phyloP scores from a whole-genome alignment of 1,140 invertebrate genomes.

The Dendrolimus kikuchii region DNA sequence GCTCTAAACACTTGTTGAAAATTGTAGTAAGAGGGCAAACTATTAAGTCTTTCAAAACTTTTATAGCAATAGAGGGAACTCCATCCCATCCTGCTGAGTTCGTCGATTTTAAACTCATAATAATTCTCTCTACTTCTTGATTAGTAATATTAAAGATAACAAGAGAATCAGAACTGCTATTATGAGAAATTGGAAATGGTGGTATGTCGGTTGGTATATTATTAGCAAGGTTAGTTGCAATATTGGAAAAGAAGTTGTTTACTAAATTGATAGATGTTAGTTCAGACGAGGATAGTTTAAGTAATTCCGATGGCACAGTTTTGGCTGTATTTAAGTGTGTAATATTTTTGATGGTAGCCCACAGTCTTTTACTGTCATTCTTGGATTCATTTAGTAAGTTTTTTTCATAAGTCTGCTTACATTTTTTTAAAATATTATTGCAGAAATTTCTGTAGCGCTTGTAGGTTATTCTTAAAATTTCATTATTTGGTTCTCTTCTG shows the following conservation, averaged over 20 bases:
- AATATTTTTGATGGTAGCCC: slow-evolving; percentile 4
- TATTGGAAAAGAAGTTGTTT: slow-evolving; percentile 5
- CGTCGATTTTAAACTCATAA: neutral
- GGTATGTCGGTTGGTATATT: neutral
- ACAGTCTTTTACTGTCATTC: slow-evolving; percentile 8
- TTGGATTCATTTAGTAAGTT: neutral
- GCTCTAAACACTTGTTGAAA: neutral
- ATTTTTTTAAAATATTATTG: neutral
- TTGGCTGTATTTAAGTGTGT: neutral
- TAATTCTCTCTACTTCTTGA: neutral
- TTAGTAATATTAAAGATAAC: slow-evolving; percentile 1
- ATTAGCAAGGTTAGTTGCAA: slow-evolving; percentile 3
- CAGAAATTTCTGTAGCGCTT: slow-evolving; percentile 2
- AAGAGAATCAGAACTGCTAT: no score
- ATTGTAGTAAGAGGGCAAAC: slow-evolving; percentile 2
- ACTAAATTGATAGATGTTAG: slow-evolving; percentile 2
- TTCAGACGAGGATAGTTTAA: neutral
- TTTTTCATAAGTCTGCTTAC: neutral
- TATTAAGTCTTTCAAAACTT: neutral
- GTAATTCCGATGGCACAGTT: neutral
- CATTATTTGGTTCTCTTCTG: slow-evolving; percentile 9
- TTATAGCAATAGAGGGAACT: neutral
- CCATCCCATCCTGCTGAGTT: slow-evolving; percentile 6
- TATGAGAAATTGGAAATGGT: no score
- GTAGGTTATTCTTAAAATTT: slow-evolving; percentile 8